Evolutionary conservation across 2,113 vertebrate genomes (phyloP).

Genomic region (Nycticebus coucang): DNA sequence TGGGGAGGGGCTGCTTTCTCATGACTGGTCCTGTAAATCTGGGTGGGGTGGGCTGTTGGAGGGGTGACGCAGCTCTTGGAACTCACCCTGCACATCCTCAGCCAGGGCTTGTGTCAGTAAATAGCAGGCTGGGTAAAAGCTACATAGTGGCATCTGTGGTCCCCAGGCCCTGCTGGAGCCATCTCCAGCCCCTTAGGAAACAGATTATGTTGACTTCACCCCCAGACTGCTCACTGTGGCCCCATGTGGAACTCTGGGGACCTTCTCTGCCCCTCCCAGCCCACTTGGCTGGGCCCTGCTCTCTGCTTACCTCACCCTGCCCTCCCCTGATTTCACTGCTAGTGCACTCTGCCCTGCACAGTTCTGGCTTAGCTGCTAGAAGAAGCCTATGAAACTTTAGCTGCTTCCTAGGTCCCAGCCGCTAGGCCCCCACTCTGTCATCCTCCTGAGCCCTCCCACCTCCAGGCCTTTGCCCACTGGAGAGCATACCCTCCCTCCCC

Average conservation of each 20-base stretch:
- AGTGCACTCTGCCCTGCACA: neutral
- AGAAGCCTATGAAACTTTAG: neutral
- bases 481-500: neutral
- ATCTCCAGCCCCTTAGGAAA: neutral
- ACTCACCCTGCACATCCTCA: neutral
- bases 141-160: accelerated
- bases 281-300: neutral
- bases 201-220: too few relatives aligned
- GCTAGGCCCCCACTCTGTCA: accelerated
- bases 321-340: neutral
- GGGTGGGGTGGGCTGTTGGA: neutral
- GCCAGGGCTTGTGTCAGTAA: neutral
- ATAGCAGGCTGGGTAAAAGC: neutral
- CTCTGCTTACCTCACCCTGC: neutral
- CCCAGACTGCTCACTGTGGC: neutral
- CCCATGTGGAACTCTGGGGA: neutral
- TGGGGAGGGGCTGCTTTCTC: neutral
- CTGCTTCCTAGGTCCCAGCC: neutral
- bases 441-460: too few relatives aligned
- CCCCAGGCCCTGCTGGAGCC: neutral
- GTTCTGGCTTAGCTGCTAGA: neutral
- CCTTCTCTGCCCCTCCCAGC: neutral
- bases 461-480: neutral
- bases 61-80: slow-evolving; percentile 34
- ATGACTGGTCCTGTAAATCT: slow-evolving; percentile 40